These are phyloP conservation scores for Chelonus insularis DNA, from an alignment of 1,140 invertebrate species.

Conservation along the genomic window DNA sequence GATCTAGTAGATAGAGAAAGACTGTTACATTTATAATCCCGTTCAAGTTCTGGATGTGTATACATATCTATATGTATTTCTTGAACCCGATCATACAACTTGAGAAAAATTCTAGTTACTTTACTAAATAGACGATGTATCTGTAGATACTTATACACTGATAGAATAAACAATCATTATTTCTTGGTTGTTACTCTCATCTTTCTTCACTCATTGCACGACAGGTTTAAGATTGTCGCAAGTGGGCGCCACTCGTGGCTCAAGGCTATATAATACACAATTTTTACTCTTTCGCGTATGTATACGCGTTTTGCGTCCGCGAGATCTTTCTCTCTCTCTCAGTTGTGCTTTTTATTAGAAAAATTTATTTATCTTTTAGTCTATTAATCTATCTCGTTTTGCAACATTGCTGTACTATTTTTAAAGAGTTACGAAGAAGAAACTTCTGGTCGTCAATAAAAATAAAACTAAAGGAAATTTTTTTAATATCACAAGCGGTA, in stretches of 20 bases:
- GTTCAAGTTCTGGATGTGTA: conserved; percentile 41
- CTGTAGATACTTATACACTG: not conserved
- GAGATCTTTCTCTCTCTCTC: not conserved
- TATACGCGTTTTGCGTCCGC: not conserved
- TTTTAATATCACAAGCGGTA: too few species aligned
- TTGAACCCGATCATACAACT: conserved; percentile 36
- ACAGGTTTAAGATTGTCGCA: conserved; percentile 48
- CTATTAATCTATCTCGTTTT: too few species aligned
- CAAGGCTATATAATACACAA: conserved; percentile 12
- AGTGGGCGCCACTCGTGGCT: conserved; percentile 49
- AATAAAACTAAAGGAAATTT: too few species aligned
- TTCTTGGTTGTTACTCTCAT: not conserved
- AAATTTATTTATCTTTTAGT: too few species aligned
- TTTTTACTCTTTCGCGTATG: conserved; percentile 7
- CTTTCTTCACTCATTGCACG: conserved; percentile 28
- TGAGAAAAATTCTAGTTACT: not conserved
- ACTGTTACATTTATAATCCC: conserved; percentile 38
- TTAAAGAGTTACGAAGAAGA: too few species aligned
- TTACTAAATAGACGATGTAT: not conserved
- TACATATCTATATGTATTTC: conserved; percentile 28
- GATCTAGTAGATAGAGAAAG: conserved; percentile 16
- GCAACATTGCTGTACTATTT: not conserved
- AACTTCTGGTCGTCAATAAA: too few species aligned
- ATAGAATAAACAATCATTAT: not conserved
- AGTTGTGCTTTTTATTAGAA: not conserved